Base-by-base conservation (phyloP, 2,888 invertebrate genomes). In the Macrophya annulata region DNA sequence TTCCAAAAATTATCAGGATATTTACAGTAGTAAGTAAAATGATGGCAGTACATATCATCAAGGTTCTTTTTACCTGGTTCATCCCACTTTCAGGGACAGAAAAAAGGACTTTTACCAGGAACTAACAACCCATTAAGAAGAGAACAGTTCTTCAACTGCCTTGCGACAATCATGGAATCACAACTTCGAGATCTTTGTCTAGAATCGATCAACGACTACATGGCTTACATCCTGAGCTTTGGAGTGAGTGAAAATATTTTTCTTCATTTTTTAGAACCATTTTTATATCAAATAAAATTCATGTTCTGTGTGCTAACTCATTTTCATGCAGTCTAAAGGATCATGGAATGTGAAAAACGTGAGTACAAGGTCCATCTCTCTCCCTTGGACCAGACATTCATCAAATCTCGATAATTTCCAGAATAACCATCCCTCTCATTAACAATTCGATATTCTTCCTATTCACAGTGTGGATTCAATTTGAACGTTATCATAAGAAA, bases 101-200 rank as follows among this genome's bases (percentile, higher is more conserved):
- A 96, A 90, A 96, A 95, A 90, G 96, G 95, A 85, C 94, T 95
- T 87, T 94, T 97, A 84, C 97, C 97, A 0, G 95, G 96, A 87
- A 94, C 96, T 0, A 94, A 95, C 77, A 96, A 96, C 87, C 95
- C 94, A 25, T 94, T 94, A 17, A 95, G 96, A 91, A 95, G 97
- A 93, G 96, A 95, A 89, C 96, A 96, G 72, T 98, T 98, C 93
- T 98, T 97, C 92, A 97, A 98, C 92, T 97, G 98, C 89, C 96
- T 98, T 1, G 97, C 97, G 0, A 96, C 97, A 45, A 94, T 98
- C 65, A 99, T 99, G 99, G 97, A 98, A 0, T 96, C 96, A 89
- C 97, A 98, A 90, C 94, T 99, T 85, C 98, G 98, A 92, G 96
- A 96, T 37, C 93, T 98, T 51, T 97, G 97, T 88, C 94, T 98